A percentile compares a stretch with the other conserved stretches of the same genome.
Evolutionary conservation across 2,113 vertebrate genomes (phyloP).

Genomic region (Dicrurus megarhynchus): DNA sequence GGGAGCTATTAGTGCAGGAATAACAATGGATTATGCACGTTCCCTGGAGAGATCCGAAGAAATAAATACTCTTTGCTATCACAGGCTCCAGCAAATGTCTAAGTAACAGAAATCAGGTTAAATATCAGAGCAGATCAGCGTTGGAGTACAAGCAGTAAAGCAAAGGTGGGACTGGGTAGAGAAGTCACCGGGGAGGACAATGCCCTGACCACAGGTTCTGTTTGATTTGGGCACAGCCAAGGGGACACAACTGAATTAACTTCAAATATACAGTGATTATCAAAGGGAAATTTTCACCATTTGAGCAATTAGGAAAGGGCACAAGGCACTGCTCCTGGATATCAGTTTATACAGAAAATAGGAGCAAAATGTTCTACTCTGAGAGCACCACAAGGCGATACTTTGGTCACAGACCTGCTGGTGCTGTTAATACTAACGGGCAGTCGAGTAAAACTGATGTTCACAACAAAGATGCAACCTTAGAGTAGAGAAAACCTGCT

Average conservation of each 20-base stretch:
- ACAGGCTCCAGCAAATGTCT: not conserved
- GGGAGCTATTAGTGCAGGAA: not conserved
- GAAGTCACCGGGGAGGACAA: not conserved
- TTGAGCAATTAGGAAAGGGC: not conserved
- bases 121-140: slow-evolving; percentile 3
- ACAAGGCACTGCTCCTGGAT: not conserved
- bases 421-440: not conserved
- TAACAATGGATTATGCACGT: slow-evolving; percentile 39
- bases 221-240: not conserved
- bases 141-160: not conserved
- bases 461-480: not conserved
- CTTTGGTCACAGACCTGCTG: not conserved
- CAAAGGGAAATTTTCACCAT: not conserved
- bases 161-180: not conserved
- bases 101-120: slow-evolving; percentile 35
- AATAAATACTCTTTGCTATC: slow-evolving; percentile 32
- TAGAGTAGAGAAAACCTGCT: not conserved
- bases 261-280: not conserved
- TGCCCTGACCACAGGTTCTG: not conserved
- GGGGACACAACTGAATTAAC: not conserved
- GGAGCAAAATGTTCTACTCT: not conserved
- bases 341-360: not conserved
- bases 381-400: not conserved
- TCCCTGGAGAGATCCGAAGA: slow-evolving; percentile 14
- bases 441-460: not conserved